Base-by-base conservation (phyloP, 1,140 invertebrate species). In the Orussus abietinus region DNA sequence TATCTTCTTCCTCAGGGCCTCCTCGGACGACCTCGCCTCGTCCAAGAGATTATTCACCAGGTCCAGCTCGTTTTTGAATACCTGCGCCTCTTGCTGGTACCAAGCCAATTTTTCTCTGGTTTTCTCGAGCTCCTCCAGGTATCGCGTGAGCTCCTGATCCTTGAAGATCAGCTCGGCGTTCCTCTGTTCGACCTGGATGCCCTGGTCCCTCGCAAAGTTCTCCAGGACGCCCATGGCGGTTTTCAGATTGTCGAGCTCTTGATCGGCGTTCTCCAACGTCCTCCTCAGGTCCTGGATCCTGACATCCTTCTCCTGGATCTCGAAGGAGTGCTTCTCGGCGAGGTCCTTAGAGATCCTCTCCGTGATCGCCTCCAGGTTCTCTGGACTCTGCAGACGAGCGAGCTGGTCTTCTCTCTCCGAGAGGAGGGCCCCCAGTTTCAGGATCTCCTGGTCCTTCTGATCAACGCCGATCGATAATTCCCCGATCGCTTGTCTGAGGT, bases 401-500 rank as follows among this genome's bases (percentile, higher is more conserved):
- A 53, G 12, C 17, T 57, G 46, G 1, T 41, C 15, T 10, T 43
- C 33, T 14, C 35, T 41, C 4, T 35, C 41, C n/a, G n/a, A n/a
- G n/a, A n/a, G n/a, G n/a, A n/a, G n/a, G n/a, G n/a, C n/a, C n/a
- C 34, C 42, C 4, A 48, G 20, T 14, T 10, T 47, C 33, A 39
- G 32, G 17, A 19, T 50, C 36, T 12, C 42, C n/a, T 13, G 41
- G 45, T 21, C 38, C 35, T 25, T 71, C 49, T 3, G 39, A 25
- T 26, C 53, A 19, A 4, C 58, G 19, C 28, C 55, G 32, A n/a
- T 63, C 57, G 0, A 68, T 25, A 3, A 69, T 62, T 73, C 65
- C 56, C 80, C 56, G 55, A 76, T 62, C 62, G 77, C 68, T 21
- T 63, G 59, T 28, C 62, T 72, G n/a, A 71, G 22, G 14, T 53